phyloP scores from a whole-genome alignment of 2,888 invertebrate genomes.

The Willowsia nigromaculata region DNA sequence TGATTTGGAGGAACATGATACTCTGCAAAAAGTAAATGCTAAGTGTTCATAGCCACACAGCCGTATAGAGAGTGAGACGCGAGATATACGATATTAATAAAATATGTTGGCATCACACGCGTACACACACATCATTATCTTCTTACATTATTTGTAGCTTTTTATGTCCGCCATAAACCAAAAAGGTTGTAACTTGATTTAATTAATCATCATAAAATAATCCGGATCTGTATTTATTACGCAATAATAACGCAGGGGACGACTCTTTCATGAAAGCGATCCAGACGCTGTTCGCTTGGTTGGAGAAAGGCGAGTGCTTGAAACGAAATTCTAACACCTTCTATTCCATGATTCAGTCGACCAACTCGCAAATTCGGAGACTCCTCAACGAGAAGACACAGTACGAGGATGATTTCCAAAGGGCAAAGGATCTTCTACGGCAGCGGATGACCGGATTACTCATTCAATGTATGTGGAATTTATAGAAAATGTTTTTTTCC shows the following conservation, averaged over 20 bases:
- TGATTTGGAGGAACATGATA: not conserved
- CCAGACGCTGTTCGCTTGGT: slow-evolving; percentile 92
- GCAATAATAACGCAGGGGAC: slow-evolving; percentile 81
- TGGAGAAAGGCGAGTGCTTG: slow-evolving; percentile 95
- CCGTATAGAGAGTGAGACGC: not conserved
- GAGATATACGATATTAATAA: not conserved
- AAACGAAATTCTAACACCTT: slow-evolving; percentile 94
- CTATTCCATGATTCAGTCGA: slow-evolving; percentile 97
- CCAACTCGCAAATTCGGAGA: slow-evolving; percentile 94
- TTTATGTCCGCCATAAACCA: not conserved
- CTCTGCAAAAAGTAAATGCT: not conserved
- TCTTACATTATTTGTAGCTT: slow-evolving; percentile 17
- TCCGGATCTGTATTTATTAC: not conserved
- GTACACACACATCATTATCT: not conserved
- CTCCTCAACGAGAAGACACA: slow-evolving; percentile 91
- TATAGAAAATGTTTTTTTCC: not conserved
- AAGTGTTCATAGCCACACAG: too few species aligned
- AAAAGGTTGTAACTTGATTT: not conserved
- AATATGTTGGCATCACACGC: not conserved
- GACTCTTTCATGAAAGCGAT: slow-evolving; percentile 92
- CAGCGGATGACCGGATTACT: slow-evolving; percentile 91
- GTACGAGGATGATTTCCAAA: slow-evolving; percentile 92
- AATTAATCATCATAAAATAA: not conserved
- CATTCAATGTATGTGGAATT: slow-evolving; percentile 90
- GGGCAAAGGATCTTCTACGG: slow-evolving; percentile 91